Conservation (phyloP, 1,140 invertebrate genomes). For the Drosophila nebulosa region DNA sequence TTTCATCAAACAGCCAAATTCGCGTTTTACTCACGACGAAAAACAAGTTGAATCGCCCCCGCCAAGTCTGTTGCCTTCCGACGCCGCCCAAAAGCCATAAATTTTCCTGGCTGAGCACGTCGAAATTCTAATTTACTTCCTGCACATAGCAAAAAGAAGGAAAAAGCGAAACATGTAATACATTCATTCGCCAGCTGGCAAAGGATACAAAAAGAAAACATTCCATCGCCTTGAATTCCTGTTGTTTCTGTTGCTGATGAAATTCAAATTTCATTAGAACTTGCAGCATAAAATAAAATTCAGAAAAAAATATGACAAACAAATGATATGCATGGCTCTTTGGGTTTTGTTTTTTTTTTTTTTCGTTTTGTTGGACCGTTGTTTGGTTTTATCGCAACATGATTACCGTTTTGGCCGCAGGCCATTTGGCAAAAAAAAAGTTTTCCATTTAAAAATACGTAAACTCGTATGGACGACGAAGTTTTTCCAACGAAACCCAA, state of each 20-base stretch:
- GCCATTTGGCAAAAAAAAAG: slow-evolving; percentile 27
- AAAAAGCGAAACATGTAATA: neutral
- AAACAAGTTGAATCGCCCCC: neutral
- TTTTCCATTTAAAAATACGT: neutral
- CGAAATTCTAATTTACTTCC: slow-evolving; percentile 64
- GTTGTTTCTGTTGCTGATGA: slow-evolving; percentile 31
- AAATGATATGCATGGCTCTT: slow-evolving; percentile 58
- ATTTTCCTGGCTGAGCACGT: slow-evolving; percentile 52
- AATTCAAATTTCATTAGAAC: slow-evolving; percentile 63
- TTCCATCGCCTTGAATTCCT: slow-evolving; percentile 23
- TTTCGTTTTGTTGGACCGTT: neutral
- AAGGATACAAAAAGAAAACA: slow-evolving; percentile 23
- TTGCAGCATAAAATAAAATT: slow-evolving; percentile 39
- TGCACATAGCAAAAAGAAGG: slow-evolving; percentile 8
- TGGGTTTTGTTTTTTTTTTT: neutral
- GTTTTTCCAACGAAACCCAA: neutral
- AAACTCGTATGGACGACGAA: neutral
- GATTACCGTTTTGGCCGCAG: slow-evolving; percentile 25
- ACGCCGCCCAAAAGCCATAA: slow-evolving; percentile 43
- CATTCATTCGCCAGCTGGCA: neutral
- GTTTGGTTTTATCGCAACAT: slow-evolving; percentile 24
- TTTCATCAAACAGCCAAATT: slow-evolving; percentile 41
- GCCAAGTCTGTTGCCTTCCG: neutral
- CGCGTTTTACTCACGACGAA: slow-evolving; percentile 4
- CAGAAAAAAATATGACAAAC: slow-evolving; percentile 44